Conservation (phyloP, 1,140 invertebrate species). For the Drosophila persimilis region DNA sequence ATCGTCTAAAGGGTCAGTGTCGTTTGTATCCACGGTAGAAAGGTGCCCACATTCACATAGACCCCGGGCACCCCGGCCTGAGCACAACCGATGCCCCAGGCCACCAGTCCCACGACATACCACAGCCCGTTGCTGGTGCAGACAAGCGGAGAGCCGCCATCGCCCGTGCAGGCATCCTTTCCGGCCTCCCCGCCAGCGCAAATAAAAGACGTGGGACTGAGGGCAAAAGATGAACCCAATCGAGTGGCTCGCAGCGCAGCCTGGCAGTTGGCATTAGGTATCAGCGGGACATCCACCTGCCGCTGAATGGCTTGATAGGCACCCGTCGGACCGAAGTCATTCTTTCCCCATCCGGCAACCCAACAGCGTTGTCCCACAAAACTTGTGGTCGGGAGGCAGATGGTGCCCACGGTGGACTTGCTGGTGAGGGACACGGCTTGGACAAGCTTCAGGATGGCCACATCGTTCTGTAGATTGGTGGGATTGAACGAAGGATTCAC, state of each 20-base stretch:
- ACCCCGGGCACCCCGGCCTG: constrained; percentile 86
- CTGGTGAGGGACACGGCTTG: constrained; percentile 85
- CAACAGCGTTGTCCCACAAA: constrained; percentile 88
- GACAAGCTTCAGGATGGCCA: constrained; percentile 87
- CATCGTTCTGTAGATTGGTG: constrained; percentile 87
- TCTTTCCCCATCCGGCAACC: constrained; percentile 93
- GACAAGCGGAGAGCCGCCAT: constrained; percentile 90
- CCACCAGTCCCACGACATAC: constrained; percentile 87
- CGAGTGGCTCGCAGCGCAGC: constrained; percentile 86
- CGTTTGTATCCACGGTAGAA: constrained; percentile 86
- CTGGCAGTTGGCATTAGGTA: constrained; percentile 87
- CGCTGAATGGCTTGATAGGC: constrained; percentile 87
- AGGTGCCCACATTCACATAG: constrained; percentile 87
- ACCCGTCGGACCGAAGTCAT: constrained; percentile 87
- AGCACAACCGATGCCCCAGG: constrained; percentile 90
- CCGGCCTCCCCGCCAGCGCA: constrained; percentile 90
- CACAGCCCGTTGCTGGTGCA: constrained; percentile 86
- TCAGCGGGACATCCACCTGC: constrained; percentile 88
- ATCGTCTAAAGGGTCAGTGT: constrained; percentile 54
- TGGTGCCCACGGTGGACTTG: constrained; percentile 88
- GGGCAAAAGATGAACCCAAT: constrained; percentile 86
- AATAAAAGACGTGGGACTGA: constrained; percentile 88
- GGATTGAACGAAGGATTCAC: constrained; percentile 87
- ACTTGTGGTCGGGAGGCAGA: constrained; percentile 86
- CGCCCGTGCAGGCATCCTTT: constrained; percentile 91